phyloP scores from a whole-genome alignment of 2,888 invertebrate species.

The Dolomedes plantarius region DNA sequence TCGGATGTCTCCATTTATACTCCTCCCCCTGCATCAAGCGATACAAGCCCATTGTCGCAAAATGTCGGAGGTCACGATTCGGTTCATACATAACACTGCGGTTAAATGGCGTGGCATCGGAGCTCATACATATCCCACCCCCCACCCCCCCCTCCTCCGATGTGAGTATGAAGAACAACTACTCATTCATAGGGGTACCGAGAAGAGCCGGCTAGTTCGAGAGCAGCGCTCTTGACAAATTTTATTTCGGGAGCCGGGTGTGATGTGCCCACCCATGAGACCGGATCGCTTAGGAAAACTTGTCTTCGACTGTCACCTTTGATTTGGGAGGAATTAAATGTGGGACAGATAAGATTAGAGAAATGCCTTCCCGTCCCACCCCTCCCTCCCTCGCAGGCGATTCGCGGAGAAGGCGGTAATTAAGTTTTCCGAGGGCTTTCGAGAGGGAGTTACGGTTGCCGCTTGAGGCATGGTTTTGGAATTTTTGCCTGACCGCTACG shows the following conservation, averaged over 20 bases:
- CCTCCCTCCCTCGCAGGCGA: neutral
- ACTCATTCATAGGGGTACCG: too few relatives aligned
- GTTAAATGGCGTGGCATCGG: neutral
- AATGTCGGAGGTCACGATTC: constrained; percentile 29
- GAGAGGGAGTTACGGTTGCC: neutral
- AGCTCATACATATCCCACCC: neutral
- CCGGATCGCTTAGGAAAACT: constrained; percentile 20
- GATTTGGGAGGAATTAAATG: neutral
- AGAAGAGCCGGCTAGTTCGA: too few relatives aligned
- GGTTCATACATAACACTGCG: neutral
- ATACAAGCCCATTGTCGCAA: constrained; percentile 39
- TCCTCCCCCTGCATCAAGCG: neutral
- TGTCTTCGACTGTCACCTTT: constrained; percentile 18
- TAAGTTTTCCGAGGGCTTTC: neutral
- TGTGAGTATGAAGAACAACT: too few relatives aligned
- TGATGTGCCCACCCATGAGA: constrained; percentile 20
- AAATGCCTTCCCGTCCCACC: neutral
- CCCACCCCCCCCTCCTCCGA: too few relatives aligned
- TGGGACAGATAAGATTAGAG: neutral
- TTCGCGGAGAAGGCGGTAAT: neutral
- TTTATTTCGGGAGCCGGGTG: constrained; percentile 32
- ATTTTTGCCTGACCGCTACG: too few relatives aligned
- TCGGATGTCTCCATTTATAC: neutral
- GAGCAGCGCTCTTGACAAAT: constrained; percentile 44
- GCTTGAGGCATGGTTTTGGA: too few relatives aligned